Evolutionary conservation across 2,888 invertebrate species (phyloP).

Genomic region (Dascillus cervinus): DNA sequence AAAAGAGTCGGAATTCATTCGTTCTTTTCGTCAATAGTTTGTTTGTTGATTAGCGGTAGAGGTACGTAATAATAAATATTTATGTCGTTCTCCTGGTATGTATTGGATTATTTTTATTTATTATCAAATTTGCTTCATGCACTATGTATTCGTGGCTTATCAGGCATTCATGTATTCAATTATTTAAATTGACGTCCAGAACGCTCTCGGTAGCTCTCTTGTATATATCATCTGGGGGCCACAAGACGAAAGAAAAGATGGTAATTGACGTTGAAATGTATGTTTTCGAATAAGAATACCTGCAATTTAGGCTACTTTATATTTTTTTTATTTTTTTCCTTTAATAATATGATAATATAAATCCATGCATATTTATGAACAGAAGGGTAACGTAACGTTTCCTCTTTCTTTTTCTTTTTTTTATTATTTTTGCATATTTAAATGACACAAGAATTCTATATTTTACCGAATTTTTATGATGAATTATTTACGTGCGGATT

Average conservation of each 20-base stretch:
- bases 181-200: slow-evolving; percentile 42
- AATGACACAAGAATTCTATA: too few species aligned
- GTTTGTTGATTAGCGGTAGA: slow-evolving; percentile 34
- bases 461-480: too few species aligned
- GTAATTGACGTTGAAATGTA: slow-evolving; percentile 29
- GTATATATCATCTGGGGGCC: slow-evolving; percentile 17
- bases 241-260: slow-evolving; percentile 33
- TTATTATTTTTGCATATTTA: too few species aligned
- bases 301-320: slow-evolving; percentile 22
- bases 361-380: slow-evolving; percentile 20
- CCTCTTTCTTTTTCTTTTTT: too few species aligned
- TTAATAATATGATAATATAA: slow-evolving; percentile 25
- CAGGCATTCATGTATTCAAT: slow-evolving; percentile 45
- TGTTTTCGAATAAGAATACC: slow-evolving; percentile 20
- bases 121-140: slow-evolving; percentile 44
- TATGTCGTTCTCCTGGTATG: slow-evolving; percentile 37
- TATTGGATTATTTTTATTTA: slow-evolving; percentile 44
- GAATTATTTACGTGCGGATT: too few species aligned
- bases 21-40: slow-evolving; percentile 18
- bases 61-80: too few species aligned
- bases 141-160: slow-evolving; percentile 42
- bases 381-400: too few species aligned
- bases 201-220: slow-evolving; percentile 25
- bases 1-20: slow-evolving; percentile 26
- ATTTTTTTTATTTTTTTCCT: slow-evolving; percentile 24